Conservation (phyloP, 2,113 vertebrate genomes). For the Peromyscus leucopus region DNA sequence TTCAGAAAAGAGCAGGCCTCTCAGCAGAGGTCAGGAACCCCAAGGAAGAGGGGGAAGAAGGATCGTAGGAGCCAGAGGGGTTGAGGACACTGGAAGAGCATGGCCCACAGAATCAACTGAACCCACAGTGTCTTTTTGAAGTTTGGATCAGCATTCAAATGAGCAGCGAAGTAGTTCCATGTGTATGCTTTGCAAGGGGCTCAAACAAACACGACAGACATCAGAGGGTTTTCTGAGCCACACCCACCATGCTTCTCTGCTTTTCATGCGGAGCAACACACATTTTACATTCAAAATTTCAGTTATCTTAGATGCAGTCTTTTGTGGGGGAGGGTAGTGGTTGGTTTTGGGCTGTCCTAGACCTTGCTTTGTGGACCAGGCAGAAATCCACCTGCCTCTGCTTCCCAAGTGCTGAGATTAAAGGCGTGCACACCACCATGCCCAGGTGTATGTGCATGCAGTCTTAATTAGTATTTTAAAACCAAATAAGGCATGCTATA, state of each 20-base stretch:
- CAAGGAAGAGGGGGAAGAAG: background rate
- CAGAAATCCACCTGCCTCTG: background rate
- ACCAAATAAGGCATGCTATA: background rate
- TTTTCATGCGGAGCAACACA: background rate
- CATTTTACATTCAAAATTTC: background rate
- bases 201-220: slow-evolving; percentile 10
- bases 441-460: background rate
- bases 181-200: background rate
- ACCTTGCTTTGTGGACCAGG: no score
- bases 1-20: background rate
- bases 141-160: background rate
- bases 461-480: background rate
- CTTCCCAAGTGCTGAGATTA: background rate
- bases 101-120: background rate
- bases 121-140: background rate
- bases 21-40: background rate
- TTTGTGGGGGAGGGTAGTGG: no score
- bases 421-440: background rate
- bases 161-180: background rate
- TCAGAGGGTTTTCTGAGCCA: background rate
- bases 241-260: background rate
- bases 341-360: background rate
- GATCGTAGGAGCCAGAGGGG: background rate
- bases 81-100: background rate
- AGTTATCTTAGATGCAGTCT: background rate